These are phyloP conservation scores for Chaetodon trifasciatus DNA, from an alignment of 2,797 vertebrate species.

Conservation along the genomic window DNA sequence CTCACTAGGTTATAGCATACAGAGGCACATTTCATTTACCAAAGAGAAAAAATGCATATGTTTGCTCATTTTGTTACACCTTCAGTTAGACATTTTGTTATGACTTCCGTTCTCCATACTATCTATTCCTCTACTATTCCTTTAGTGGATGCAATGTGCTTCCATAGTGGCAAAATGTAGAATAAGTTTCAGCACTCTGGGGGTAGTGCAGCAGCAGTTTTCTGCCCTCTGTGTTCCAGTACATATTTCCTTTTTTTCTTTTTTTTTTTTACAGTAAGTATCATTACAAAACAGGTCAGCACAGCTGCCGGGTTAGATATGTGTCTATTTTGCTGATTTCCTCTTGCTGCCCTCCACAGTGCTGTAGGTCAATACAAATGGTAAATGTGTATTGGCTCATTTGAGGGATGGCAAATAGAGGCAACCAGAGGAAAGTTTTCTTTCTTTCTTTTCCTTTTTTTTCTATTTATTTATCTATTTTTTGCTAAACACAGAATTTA, in stretches of 20 bases:
- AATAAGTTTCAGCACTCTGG: neutral
- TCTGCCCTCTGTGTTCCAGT: slow-evolving; percentile 9
- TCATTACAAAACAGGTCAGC: slow-evolving; percentile 43
- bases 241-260: slow-evolving; percentile 2
- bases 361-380: slow-evolving; percentile 42
- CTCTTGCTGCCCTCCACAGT: slow-evolving; percentile 12
- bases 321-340: slow-evolving; percentile 27
- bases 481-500: slow-evolving; percentile 27
- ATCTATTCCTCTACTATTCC: neutral
- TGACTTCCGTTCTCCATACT: neutral
- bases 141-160: neutral
- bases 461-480: neutral
- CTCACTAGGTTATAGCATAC: neutral
- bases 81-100: too few relatives aligned
- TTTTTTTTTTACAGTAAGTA: neutral
- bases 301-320: neutral
- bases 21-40: neutral
- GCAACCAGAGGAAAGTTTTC: neutral
- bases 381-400: slow-evolving; percentile 33
- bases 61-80: neutral
- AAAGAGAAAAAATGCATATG: neutral
- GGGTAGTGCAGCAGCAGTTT: slow-evolving; percentile 1
- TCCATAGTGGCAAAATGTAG: neutral
- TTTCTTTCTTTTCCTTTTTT: neutral
- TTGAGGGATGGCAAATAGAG: slow-evolving; percentile 29